Base-by-base conservation (phyloP, 1,140 invertebrate species). In the Calliphora vicina region DNA sequence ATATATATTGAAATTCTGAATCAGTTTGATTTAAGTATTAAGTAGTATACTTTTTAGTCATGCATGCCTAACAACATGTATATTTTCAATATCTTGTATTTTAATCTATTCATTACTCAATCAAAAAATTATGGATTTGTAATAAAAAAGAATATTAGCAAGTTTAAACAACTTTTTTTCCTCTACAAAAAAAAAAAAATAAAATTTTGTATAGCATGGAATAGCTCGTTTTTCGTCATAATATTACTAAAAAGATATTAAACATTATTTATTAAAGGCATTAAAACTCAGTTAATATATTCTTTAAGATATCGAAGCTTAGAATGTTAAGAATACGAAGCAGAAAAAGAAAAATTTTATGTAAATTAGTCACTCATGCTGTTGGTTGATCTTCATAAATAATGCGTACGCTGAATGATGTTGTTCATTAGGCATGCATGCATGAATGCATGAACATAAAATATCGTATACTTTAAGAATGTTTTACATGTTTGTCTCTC, bases 381-480 rank as follows among this genome's bases (percentile, higher is more conserved):
- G n/a, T 8, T 67, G 61, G 61, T 83, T 83, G 82, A 83, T 83
- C 82, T 83, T 80, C 82, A 83, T 83, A 83, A 83, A 83, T 83
- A 83, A 83, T 83, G 82, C 82, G 82, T 78, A 23, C 35, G 74
- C 25, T 45, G n/a, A 42, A 76, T 57, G 50, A 57, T 57, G n/a
- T 67, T 67, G 61, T 67, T 67, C 61, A 67, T 67, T 67, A 67
- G 61, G 20, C 61, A 67, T 67, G 61, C 20, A 67, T 67, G 61
- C 20, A 67, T 67, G 61, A 17, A 67, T 67, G n/a, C 61, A 67
- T 67, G 61, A 25, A 23, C 23, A 57, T 57, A 57, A 57, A 57
- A 57, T 57, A 57, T 57, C 15, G 15, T 23, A 67, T 67, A 67
- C 61, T 20, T 23, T 20, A 9, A 20, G 61, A 23, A 67, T 67